phyloP scores from a whole-genome alignment of 2,888 invertebrate species.

The Mechanitis mazaeus region DNA sequence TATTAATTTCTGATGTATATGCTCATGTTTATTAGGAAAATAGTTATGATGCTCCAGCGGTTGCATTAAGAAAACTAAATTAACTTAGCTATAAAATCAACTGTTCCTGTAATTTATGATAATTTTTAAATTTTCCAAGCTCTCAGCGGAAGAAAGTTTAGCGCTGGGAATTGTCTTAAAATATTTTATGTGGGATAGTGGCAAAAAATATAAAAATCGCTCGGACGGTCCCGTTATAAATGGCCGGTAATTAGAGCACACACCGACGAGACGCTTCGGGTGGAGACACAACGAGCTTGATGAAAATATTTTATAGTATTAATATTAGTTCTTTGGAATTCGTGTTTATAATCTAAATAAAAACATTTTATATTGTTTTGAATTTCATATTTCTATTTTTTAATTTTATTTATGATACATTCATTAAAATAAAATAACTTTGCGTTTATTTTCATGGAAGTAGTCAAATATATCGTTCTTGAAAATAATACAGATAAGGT shows the following conservation, averaged over 20 bases:
- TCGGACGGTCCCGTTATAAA: conserved; percentile 64
- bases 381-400: no score
- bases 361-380: no score
- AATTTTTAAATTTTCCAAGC: conserved; percentile 37
- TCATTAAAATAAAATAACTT: no score
- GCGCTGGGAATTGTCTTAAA: conserved; percentile 48
- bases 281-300: conserved; percentile 35
- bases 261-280: conserved; percentile 37
- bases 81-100: conserved; percentile 10
- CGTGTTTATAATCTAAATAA: no score
- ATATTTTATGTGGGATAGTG: conserved; percentile 49
- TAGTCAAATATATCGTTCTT: no score
- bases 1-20: no score
- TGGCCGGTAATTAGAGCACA: conserved; percentile 68
- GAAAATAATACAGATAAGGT: no score
- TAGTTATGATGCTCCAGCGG: no score
- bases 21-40: no score
- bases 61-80: conserved; percentile 11
- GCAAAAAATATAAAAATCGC: conserved; percentile 63
- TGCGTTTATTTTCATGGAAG: no score
- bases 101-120: conserved; percentile 37
- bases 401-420: no score
- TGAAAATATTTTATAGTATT: conserved; percentile 2
- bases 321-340: not conserved
- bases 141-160: conserved; percentile 39